Percentiles rank a stretch among this genome's conserved stretches.
Evolutionary conservation across 2,888 invertebrate genomes (phyloP).

Genomic region (Scotopteryx bipunctaria): DNA sequence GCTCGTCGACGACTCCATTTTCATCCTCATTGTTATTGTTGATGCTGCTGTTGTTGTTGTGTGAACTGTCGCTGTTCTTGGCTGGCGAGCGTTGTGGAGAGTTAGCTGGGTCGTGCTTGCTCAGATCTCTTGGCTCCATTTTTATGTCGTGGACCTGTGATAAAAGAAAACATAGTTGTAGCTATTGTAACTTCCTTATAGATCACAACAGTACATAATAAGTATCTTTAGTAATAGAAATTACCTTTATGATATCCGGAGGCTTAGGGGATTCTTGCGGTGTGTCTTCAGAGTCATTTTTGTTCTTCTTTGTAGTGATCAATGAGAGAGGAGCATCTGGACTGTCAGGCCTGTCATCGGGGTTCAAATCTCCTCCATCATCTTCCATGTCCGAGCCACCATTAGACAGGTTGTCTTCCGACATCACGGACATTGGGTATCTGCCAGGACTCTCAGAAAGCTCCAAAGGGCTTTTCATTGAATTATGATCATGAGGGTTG

Average conservation of each 20-base stretch:
- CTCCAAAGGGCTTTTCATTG: conserved; percentile 86
- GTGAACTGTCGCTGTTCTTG: conserved; percentile 81
- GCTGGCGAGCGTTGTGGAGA: conserved; percentile 82
- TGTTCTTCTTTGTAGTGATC: conserved; percentile 84
- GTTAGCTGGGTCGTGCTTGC: conserved; percentile 62
- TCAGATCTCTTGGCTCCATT: conserved; percentile 79
- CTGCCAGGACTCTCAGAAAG: conserved; percentile 80
- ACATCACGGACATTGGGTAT: conserved; percentile 86
- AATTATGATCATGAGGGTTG: conserved; percentile 80
- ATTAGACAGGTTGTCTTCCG: conserved; percentile 86
- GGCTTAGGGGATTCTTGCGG: conserved; percentile 80
- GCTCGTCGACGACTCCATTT: conserved; percentile 76
- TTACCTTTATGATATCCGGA: conserved; percentile 79
- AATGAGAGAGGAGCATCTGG: conserved; percentile 88
- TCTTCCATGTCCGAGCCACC: conserved; percentile 87
- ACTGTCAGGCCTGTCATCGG: conserved; percentile 84
- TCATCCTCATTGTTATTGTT: conserved; percentile 75
- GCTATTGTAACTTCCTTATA: not conserved
- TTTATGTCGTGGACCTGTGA: conserved; percentile 80
- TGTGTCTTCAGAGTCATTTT: conserved; percentile 74
- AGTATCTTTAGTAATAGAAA: not conserved
- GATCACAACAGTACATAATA: too few species aligned
- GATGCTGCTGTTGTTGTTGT: conserved; percentile 72
- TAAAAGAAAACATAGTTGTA: conserved; percentile 29
- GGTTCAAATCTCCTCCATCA: conserved; percentile 82